A percentile compares a stretch with the other conserved stretches of the same genome.
phyloP scores from a whole-genome alignment of 2,888 invertebrate genomes.

The Chaitophorus viminalis region DNA sequence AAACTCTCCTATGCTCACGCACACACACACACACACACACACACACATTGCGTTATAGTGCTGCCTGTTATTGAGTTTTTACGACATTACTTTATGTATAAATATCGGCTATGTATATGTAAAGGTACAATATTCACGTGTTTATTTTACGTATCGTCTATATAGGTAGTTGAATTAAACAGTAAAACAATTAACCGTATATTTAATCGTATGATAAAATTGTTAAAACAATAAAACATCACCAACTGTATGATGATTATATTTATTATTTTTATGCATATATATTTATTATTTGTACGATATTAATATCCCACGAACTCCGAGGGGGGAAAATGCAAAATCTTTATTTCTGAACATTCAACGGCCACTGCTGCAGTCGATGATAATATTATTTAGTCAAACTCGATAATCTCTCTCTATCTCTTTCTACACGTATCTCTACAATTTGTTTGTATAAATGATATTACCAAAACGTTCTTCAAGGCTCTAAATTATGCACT shows the following conservation, averaged over 20 bases:
- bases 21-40: not conserved
- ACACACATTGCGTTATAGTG: not conserved
- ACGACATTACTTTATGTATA: not conserved
- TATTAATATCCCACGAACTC: not conserved
- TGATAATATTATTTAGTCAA: not conserved
- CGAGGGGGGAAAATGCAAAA: not conserved
- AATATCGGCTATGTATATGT: not conserved
- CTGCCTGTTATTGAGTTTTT: slow-evolving; percentile 19
- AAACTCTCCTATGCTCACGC: too few species aligned
- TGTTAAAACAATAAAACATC: slow-evolving; percentile 17
- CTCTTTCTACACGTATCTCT: not conserved
- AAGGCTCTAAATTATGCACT: not conserved
- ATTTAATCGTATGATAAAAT: too few species aligned
- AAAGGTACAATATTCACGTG: not conserved
- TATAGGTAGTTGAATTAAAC: not conserved
- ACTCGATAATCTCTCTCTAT: not conserved
- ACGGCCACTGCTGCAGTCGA: not conserved
- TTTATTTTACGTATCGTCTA: not conserved
- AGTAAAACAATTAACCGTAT: slow-evolving; percentile 34
- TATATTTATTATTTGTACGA: slow-evolving; percentile 9
- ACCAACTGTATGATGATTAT: not conserved
- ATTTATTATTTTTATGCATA: too few species aligned
- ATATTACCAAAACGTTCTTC: too few species aligned
- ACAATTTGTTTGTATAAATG: too few species aligned
- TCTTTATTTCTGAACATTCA: not conserved